Conservation (phyloP, 2,888 invertebrate species). For the Pollenia angustigena region DNA sequence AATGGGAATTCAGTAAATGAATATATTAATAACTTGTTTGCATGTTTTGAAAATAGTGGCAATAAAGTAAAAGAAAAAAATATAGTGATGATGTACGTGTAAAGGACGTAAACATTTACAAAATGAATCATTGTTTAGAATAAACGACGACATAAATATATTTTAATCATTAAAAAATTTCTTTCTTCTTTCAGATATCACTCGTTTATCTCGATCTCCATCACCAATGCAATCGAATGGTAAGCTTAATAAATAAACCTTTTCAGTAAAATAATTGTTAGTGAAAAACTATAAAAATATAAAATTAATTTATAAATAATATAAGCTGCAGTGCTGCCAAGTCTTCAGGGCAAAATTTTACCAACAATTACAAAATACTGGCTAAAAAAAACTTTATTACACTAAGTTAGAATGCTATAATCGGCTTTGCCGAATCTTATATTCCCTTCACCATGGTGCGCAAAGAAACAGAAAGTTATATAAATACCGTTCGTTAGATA, state of each 20-base stretch:
- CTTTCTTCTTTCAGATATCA: constrained; percentile 84
- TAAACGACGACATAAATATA: neutral
- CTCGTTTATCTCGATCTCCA: constrained; percentile 90
- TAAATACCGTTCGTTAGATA: no score
- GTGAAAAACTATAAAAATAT: neutral
- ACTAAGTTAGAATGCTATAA: no score
- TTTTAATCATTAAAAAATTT: constrained; percentile 39
- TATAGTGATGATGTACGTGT: neutral
- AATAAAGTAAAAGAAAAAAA: neutral
- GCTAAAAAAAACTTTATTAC: no score
- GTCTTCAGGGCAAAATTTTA: no score
- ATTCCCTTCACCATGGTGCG: no score
- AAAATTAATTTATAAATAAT: neutral
- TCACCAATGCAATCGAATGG: constrained; percentile 91
- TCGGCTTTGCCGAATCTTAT: no score
- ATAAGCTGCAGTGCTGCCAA: no score
- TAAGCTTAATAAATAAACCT: constrained; percentile 83
- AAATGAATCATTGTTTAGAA: constrained; percentile 33
- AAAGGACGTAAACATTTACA: neutral
- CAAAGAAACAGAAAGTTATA: no score
- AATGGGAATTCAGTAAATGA: constrained; percentile 16
- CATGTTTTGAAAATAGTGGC: constrained; percentile 48
- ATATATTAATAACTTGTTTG: constrained; percentile 64
- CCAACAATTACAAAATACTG: no score
- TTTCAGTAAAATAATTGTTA: neutral